Conservation (phyloP, 2,888 invertebrate species). For the Temnothorax rugatulus region DNA sequence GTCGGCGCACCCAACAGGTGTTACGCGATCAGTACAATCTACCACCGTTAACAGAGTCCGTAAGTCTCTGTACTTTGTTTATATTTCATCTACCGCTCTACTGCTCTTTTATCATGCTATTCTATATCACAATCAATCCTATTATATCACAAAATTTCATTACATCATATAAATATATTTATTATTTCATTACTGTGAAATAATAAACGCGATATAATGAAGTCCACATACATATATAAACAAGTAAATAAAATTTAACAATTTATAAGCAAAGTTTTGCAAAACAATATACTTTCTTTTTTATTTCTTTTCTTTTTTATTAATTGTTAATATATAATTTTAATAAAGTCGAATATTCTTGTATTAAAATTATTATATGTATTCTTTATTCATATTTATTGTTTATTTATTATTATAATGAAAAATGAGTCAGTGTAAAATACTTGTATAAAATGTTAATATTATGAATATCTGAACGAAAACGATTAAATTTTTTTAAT, state of each 20-base stretch:
- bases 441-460: not conserved
- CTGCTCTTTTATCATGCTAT: constrained; percentile 68
- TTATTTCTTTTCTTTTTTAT: not conserved
- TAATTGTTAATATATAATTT: not conserved
- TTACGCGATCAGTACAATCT: constrained; percentile 84
- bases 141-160: constrained; percentile 4
- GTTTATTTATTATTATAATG: not conserved
- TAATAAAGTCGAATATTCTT: not conserved
- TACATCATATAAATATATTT: not conserved
- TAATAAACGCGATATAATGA: not conserved
- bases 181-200: not conserved
- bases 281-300: not conserved
- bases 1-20: constrained; percentile 85
- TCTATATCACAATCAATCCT: constrained; percentile 33
- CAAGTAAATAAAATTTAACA: not conserved
- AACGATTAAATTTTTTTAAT: not conserved
- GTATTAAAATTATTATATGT: not conserved
- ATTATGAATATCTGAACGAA: not conserved
- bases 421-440: not conserved
- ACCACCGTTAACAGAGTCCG: constrained; percentile 83
- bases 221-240: not conserved
- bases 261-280: not conserved
- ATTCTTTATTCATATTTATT: not conserved
- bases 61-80: constrained; percentile 78
- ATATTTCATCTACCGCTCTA: constrained; percentile 76